Base-by-base conservation (phyloP, 2,888 invertebrate species). In the Agrotis puta region DNA sequence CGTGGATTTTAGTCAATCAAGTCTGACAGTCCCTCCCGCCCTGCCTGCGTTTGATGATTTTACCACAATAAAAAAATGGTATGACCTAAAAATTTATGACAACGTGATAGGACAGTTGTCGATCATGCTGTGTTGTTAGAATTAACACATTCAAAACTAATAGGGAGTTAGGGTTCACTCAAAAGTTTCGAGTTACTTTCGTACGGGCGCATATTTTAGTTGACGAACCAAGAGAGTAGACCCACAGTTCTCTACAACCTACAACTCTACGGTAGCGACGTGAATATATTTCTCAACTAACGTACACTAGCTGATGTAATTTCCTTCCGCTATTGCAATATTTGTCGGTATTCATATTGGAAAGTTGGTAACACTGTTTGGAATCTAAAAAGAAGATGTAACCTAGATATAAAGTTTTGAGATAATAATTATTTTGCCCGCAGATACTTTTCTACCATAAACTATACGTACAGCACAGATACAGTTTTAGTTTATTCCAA, bases 241-340 rank as follows among this genome's bases (percentile, higher is more conserved):
- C 27, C 27, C 7, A 24, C 79, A 57, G 58, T 62, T 53, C 24
- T 22, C 20, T 57, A 57, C 27, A 48, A 48, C 27, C 20, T 57
- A 57, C 27, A 48, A 48, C 43, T 51, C 18, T 27, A 33, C 45
- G 13, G 51, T 20, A 45, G 57, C 57, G 39, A 74, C 81, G 50
- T 75, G 58, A 59, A 50, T 24, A 20, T 64, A 54, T 74, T 74
- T 47, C 53, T 48, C n/a, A 73, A 75, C 47, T 54, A 20, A 33
- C 39, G 78, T 56, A 18, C 39, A 50, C 22, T 48, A 27, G 56
- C 9, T 33, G 43, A 33, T 16, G 51, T 45, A 48, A 80, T 48
- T 74, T 59, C 16, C 64, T 54, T 13, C 1, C 20, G 64, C 45
- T 57, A 27, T 57, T 22, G 14, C 14, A 9, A 50, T 48, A 56